phyloP scores from a whole-genome alignment of 23 tunicate species.

The Styela clava region DNA sequence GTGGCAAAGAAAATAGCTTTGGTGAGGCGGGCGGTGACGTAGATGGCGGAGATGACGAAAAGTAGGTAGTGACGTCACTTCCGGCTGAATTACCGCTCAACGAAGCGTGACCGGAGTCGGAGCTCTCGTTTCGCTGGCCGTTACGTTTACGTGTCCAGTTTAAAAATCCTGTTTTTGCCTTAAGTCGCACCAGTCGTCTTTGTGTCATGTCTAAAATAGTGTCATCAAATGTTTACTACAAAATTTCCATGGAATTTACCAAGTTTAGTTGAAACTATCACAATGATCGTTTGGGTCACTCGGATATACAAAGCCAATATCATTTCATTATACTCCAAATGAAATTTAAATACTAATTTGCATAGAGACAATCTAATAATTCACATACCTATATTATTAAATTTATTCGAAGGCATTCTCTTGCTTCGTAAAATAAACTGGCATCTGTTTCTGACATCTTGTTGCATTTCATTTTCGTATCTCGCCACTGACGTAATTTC shows the following conservation, averaged over 20 bases:
- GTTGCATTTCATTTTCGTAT: slow-evolving; percentile 9
- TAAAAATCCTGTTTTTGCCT: slow-evolving; percentile 29
- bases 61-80: slow-evolving; percentile 14
- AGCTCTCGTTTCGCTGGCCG: slow-evolving; percentile 23
- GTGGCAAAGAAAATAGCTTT: slow-evolving; percentile 35
- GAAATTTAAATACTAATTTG: no score
- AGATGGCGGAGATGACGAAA: slow-evolving; percentile 30
- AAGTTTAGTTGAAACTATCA: no score
- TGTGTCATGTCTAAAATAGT: slow-evolving; percentile 18
- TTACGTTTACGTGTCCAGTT: slow-evolving; percentile 38
- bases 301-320: no score
- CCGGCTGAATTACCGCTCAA: slow-evolving; percentile 27
- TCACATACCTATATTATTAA: not conserved
- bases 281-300: no score
- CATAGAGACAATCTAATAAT: no score
- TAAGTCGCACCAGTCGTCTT: slow-evolving; percentile 17
- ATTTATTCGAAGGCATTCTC: not conserved
- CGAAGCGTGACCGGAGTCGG: slow-evolving; percentile 28
- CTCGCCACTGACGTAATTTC: slow-evolving; percentile 7
- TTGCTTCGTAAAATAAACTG: slow-evolving; percentile 13
- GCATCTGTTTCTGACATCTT: slow-evolving; percentile 19
- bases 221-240: no score
- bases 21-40: slow-evolving; percentile 30
- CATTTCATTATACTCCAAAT: no score
- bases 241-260: no score